Conservation (phyloP, 2,113 vertebrate species). For the Odocoileus hemionus region DNA sequence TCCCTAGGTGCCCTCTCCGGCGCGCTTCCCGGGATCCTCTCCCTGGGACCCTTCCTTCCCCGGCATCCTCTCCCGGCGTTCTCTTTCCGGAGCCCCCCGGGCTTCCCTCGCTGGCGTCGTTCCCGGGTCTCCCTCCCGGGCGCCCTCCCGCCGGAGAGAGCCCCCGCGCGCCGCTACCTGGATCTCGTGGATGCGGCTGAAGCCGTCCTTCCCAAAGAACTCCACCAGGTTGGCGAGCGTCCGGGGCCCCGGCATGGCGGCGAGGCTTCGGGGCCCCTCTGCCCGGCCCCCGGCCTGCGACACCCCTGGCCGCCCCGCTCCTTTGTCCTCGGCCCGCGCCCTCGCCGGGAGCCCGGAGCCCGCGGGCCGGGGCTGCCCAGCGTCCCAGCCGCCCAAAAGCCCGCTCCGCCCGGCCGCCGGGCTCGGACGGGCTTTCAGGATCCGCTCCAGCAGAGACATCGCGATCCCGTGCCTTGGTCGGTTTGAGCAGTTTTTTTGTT, state of each 20-base stretch:
- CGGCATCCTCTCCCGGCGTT: too few relatives aligned
- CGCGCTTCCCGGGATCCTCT: background rate
- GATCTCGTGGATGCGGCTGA: slow-evolving; percentile 92
- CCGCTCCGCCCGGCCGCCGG: slow-evolving; percentile 28
- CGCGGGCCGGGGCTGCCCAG: background rate
- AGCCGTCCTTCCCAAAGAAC: slow-evolving; percentile 92
- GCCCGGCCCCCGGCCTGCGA: background rate
- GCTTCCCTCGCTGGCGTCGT: background rate
- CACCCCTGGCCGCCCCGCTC: background rate
- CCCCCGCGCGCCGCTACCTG: slow-evolving; percentile 81
- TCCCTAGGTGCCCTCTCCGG: background rate
- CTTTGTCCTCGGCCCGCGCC: slow-evolving; percentile 64
- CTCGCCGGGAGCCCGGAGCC: background rate
- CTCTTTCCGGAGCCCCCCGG: background rate
- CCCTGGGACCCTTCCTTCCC: too few relatives aligned
- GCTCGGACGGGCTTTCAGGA: slow-evolving; percentile 57
- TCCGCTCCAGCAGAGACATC: slow-evolving; percentile 80
- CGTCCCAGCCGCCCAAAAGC: background rate
- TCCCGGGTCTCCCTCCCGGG: background rate
- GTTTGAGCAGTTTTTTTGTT: background rate
- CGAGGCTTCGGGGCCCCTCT: slow-evolving; percentile 62
- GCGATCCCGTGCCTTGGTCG: background rate
- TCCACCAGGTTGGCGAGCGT: slow-evolving; percentile 87
- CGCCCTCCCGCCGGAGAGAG: background rate
- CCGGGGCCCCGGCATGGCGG: slow-evolving; percentile 91